Conservation (phyloP, 2,113 vertebrate genomes). For the Peromyscus maniculatus region DNA sequence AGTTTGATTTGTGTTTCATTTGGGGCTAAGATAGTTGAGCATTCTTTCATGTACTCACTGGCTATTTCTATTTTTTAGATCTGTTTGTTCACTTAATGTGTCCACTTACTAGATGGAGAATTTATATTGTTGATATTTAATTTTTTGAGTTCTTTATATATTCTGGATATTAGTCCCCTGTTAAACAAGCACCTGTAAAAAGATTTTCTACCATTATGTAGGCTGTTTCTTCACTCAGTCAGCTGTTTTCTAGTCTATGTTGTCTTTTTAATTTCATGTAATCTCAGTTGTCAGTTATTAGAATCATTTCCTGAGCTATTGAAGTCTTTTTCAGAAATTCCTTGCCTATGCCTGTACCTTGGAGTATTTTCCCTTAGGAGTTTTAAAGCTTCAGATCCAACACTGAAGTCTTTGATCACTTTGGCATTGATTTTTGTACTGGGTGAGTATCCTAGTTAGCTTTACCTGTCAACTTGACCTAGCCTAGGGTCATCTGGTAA, state of each 20-base stretch:
- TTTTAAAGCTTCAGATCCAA: neutral
- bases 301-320: neutral
- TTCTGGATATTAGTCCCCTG: neutral
- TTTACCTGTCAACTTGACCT: neutral
- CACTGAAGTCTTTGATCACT: neutral
- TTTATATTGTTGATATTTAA: neutral
- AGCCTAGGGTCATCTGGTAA: neutral
- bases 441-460: neutral
- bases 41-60: neutral
- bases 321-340: neutral
- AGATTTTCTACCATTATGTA: neutral
- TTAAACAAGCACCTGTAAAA: neutral
- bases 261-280: neutral
- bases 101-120: neutral
- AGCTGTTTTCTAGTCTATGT: neutral
- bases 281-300: neutral
- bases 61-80: neutral
- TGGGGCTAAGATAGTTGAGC: neutral
- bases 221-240: neutral
- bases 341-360: neutral
- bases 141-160: slow-evolving; percentile 1
- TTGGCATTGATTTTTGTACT: neutral
- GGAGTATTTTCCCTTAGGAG: neutral
- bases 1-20: neutral
- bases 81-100: neutral